Conservation (phyloP, 64 coral and sea anemone species). For the Trachythela sp. region DNA sequence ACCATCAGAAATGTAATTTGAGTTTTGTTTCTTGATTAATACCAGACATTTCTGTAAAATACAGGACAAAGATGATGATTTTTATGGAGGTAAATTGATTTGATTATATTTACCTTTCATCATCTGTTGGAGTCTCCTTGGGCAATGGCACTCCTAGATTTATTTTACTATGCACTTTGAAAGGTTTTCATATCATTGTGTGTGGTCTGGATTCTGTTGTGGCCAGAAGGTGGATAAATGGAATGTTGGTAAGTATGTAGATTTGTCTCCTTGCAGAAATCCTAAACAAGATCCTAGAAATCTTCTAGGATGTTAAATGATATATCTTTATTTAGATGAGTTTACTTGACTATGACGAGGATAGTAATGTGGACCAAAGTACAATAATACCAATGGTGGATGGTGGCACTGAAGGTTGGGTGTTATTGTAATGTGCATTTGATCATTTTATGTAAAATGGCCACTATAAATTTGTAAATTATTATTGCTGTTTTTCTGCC, state of each 20-base stretch:
- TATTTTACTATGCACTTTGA: not conserved
- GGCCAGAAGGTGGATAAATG: conserved; percentile 92
- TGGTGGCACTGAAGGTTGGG: conserved; percentile 96
- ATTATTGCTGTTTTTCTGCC: not conserved
- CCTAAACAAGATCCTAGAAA: too few species aligned
- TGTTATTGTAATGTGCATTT: too few species aligned
- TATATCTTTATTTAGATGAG: conserved; percentile 53
- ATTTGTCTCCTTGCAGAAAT: too few species aligned
- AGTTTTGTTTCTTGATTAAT: not conserved
- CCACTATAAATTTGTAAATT: not conserved
- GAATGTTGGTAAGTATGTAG: conserved; percentile 81
- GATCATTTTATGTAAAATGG: too few species aligned
- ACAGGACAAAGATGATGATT: conserved; percentile 88
- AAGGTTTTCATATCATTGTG: conserved; percentile 91
- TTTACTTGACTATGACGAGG: conserved; percentile 93
- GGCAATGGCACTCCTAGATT: not conserved
- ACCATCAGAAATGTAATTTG: not conserved
- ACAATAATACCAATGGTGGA: conserved; percentile 82
- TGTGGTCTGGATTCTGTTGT: conserved; percentile 96
- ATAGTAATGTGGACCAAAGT: conserved; percentile 69
- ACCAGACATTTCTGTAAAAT: conserved; percentile 90
- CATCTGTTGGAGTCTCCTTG: too few species aligned
- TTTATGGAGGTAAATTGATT: conserved; percentile 76
- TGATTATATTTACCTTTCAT: too few species aligned
- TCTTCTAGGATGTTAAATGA: not conserved